Evolutionary conservation across 2,113 vertebrate genomes (phyloP), one percentile per base, ranked within the genome.

Genomic region (Coturnix japonica): DNA sequence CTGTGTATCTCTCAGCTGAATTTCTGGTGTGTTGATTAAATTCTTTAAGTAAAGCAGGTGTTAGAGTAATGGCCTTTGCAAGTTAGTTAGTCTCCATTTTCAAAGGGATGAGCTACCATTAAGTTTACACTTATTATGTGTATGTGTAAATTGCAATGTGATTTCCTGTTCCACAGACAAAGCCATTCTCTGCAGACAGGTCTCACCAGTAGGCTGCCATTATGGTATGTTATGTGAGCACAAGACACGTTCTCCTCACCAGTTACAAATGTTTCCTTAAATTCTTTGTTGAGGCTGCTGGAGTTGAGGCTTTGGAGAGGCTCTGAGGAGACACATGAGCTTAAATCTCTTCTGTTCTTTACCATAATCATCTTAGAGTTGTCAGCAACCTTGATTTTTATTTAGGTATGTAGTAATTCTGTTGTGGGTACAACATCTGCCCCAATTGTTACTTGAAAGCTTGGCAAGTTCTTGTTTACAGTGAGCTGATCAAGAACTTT

Each of bases 11-110:
- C 19, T 17, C 93, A 95, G 64, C 89, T 89, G 90, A 91, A 95
- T 93, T 96, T 83, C 81, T 90, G 65, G 10, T 93, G 47, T 93
- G 80, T 93, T 92, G 95, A 96, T 95, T 83, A 85, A 96, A 85
- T 89, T 79, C 79, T 85, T 85, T 70, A 90, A 97, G 96, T 95
- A 97, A 97, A 95, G 69, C 53, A 96, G 84, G 89, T 95, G 85
- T 94, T 96, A 89, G 79, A 93, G 39, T 71, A 91, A 86, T 54
- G 33, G 72, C 66, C 71, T 83, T 95, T 76, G 75, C 57, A 86
- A 91, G 64, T 89, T 95, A 74, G 69, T 96, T 96, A 93, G 91
- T 97, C 93, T 97, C 96, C 49, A 84, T 96, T 94, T 96, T 90
- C 75, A 87, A 63, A 79, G 85, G 81, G 87, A 92, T 80, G 77